These are phyloP conservation scores for Lepidonotus clava DNA, from an alignment of 2,888 invertebrate genomes.

Conservation along the genomic window DNA sequence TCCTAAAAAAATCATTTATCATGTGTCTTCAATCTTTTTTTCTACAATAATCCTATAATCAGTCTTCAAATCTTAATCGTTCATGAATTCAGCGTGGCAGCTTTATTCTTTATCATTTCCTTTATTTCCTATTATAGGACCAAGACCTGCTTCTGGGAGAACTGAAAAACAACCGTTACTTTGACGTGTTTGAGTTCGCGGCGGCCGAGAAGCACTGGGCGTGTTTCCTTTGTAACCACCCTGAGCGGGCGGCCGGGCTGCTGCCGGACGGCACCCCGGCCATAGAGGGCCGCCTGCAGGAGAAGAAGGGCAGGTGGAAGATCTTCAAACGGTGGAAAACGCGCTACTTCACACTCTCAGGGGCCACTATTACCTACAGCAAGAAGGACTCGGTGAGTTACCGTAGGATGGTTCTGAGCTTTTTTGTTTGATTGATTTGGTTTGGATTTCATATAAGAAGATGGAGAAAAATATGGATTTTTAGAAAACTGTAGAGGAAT, in stretches of 20 bases:
- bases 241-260: constrained; percentile 92
- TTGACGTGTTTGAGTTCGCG: constrained; percentile 94
- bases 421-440: too few relatives aligned
- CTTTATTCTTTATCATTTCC: neutral
- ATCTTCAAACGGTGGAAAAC: constrained; percentile 95
- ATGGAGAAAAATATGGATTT: too few relatives aligned
- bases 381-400: constrained; percentile 75
- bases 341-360: constrained; percentile 95
- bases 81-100: too few relatives aligned
- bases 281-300: constrained; percentile 88
- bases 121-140: constrained; percentile 68
- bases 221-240: constrained; percentile 95
- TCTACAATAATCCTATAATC: too few relatives aligned
- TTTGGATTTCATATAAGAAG: too few relatives aligned
- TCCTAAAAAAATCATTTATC: too few relatives aligned
- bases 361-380: constrained; percentile 91
- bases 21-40: too few relatives aligned
- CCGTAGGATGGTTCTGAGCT: too few relatives aligned
- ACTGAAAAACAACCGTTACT: constrained; percentile 91
- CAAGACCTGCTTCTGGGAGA: constrained; percentile 93
- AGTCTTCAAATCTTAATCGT: too few relatives aligned
- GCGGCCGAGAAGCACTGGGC: constrained; percentile 87
- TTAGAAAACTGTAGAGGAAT: too few relatives aligned
- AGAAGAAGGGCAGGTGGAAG: constrained; percentile 95
- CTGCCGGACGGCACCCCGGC: constrained; percentile 83